Conservation (phyloP, 2,888 invertebrate species). For the Laothoe populi region DNA sequence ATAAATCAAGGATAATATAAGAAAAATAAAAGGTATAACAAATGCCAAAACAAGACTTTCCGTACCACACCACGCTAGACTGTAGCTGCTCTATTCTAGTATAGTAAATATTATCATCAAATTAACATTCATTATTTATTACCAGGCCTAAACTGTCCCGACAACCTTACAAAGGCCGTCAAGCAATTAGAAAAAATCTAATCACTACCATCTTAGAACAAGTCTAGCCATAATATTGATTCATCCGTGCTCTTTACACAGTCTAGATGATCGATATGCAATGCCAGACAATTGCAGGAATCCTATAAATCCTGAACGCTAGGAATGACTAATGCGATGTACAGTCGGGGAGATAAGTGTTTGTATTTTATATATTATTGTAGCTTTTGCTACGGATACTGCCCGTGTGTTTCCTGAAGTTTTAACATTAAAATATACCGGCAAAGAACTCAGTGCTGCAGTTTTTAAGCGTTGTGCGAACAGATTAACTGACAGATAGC, state of each 20-base stretch:
- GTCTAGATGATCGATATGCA: conserved; percentile 20
- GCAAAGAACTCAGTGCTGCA: too few relatives aligned
- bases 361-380: not conserved
- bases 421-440: too few relatives aligned
- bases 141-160: not conserved
- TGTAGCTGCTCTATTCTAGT: too few relatives aligned
- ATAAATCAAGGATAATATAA: too few relatives aligned
- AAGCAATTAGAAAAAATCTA: conserved; percentile 16
- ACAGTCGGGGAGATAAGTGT: conserved; percentile 3
- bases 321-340: conserved; percentile 6
- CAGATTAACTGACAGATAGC: too few relatives aligned
- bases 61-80: too few relatives aligned
- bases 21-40: too few relatives aligned
- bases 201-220: not conserved
- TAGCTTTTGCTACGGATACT: too few relatives aligned
- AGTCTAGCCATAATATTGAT: not conserved
- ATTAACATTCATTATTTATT: conserved; percentile 14
- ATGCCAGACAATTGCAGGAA: conserved; percentile 20
- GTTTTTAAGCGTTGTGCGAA: too few relatives aligned
- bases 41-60: too few relatives aligned
- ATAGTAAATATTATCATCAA: not conserved
- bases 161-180: not conserved
- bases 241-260: not conserved
- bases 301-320: conserved; percentile 18
- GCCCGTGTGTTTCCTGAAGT: too few relatives aligned